These are phyloP conservation scores for Abrostola tripartita DNA, from an alignment of 2,888 invertebrate species.

Conservation along the genomic window DNA sequence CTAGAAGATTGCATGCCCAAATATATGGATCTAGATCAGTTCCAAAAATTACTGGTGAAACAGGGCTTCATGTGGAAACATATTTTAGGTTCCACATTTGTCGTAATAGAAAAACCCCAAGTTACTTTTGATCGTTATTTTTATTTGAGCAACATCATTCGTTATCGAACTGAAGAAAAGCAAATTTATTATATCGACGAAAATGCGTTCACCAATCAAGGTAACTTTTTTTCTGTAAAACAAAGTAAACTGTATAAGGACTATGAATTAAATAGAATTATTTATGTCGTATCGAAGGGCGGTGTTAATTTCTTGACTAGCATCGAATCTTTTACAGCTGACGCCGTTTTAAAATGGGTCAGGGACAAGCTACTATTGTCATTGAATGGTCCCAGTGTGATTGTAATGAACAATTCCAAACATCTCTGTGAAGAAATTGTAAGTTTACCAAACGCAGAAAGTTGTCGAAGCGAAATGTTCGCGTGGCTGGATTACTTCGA, in stretches of 20 bases:
- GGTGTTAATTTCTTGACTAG: constrained; percentile 19
- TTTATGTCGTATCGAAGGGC: constrained; percentile 14
- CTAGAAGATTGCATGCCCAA: constrained; percentile 49
- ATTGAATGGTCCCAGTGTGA: constrained; percentile 16
- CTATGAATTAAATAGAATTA: constrained; percentile 1
- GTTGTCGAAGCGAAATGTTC: constrained; percentile 49
- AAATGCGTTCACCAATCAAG: constrained; percentile 23
- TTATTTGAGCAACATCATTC: constrained; percentile 60
- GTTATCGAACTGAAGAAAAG: constrained; percentile 30
- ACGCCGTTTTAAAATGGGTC: constrained; percentile 16
- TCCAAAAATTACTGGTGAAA: constrained; percentile 60
- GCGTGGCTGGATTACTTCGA: constrained; percentile 59
- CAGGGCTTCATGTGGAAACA: constrained; percentile 65
- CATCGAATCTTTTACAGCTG: background rate
- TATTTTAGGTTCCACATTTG: constrained; percentile 25
- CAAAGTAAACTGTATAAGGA: background rate
- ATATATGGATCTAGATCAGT: constrained; percentile 59
- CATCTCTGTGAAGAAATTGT: constrained; percentile 34
- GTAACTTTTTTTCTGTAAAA: constrained; percentile 11
- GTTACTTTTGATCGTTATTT: constrained; percentile 62
- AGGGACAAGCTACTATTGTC: constrained; percentile 6
- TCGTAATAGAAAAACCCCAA: constrained; percentile 64
- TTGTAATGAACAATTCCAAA: constrained; percentile 34
- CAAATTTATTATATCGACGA: constrained; percentile 60
- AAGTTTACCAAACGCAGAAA: constrained; percentile 43